phyloP scores from a whole-genome alignment of 2,797 vertebrate genomes.

The Halcyon leucocephala region DNA sequence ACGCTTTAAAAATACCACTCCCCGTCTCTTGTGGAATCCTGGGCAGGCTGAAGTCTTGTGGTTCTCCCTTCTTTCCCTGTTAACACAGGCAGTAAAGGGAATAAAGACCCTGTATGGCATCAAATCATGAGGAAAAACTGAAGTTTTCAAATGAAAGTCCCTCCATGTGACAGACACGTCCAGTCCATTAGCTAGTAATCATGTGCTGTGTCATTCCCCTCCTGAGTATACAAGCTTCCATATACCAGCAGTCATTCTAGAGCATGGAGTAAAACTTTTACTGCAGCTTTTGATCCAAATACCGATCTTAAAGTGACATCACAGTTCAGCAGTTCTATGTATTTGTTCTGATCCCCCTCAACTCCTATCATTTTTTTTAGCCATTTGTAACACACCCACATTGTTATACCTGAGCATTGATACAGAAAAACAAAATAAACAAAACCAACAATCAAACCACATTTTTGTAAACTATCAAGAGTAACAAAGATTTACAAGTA shows the following conservation, averaged over 20 bases:
- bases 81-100: not conserved
- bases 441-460: not conserved
- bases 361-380: not conserved
- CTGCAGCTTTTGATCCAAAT: not conserved
- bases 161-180: not conserved
- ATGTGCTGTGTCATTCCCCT: not conserved
- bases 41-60: not conserved
- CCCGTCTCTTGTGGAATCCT: not conserved
- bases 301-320: not conserved
- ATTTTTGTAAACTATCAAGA: not conserved
- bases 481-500: not conserved
- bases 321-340: not conserved
- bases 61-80: not conserved
- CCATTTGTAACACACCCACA: not conserved
- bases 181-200: not conserved
- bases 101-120: not conserved
- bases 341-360: not conserved
- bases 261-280: not conserved
- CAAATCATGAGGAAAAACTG: not conserved
- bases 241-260: not conserved
- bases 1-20: not conserved
- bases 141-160: not conserved
- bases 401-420: not conserved
- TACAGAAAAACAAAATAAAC: not conserved
- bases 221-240: not conserved